A percentile compares a stretch with the other conserved stretches of the same genome.
Conservation (phyloP, 1,140 invertebrate species). For the Penaeus indicus region DNA sequence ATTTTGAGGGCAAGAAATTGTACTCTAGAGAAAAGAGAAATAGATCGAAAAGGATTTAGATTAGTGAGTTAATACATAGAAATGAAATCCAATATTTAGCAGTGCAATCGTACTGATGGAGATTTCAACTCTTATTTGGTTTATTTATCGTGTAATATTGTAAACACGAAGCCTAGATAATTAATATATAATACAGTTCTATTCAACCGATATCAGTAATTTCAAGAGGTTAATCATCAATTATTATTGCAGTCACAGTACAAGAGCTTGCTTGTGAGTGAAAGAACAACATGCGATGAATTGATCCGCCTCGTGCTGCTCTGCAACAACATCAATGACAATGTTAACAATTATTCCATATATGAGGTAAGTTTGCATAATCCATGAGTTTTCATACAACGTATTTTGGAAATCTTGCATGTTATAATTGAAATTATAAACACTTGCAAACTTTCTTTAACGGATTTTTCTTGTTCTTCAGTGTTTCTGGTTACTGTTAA, state of each 20-base stretch:
- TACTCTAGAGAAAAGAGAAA: not conserved
- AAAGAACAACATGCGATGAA: conserved; percentile 90
- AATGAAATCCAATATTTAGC: not conserved
- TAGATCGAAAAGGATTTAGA: too few relatives aligned
- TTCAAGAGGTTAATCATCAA: not conserved
- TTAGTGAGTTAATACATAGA: too few relatives aligned
- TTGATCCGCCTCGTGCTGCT: conserved; percentile 86
- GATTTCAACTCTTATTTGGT: not conserved
- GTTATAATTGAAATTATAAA: too few relatives aligned
- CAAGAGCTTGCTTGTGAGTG: conserved; percentile 90
- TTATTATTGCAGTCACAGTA: conserved; percentile 81
- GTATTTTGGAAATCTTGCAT: too few relatives aligned
- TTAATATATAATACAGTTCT: not conserved
- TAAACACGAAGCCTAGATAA: not conserved
- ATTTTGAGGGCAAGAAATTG: not conserved
- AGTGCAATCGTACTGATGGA: not conserved
- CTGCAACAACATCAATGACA: conserved; percentile 75
- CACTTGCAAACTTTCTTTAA: too few relatives aligned
- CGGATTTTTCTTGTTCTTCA: too few relatives aligned
- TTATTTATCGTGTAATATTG: not conserved
- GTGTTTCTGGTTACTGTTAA: too few relatives aligned
- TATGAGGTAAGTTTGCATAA: conserved; percentile 48
- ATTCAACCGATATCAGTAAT: not conserved
- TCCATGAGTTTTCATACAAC: too few relatives aligned
- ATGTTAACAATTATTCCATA: conserved; percentile 53